Base-by-base conservation (phyloP, 2,888 invertebrate genomes). In the Patella caerulea region DNA sequence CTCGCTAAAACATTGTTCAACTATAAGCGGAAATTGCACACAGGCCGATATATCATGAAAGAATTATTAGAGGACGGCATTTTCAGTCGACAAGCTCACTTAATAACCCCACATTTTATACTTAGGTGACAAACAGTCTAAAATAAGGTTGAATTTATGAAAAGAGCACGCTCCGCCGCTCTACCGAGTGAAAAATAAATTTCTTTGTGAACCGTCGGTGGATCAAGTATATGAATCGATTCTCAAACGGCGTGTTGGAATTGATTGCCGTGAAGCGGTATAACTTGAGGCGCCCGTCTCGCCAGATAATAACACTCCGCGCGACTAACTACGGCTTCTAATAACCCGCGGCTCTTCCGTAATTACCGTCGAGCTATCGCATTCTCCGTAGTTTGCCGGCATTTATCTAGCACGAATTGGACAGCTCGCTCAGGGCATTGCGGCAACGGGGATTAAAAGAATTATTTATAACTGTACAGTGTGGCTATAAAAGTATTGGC, bases 121-220 rank as follows among this genome's bases (percentile, higher is more conserved):
- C 45, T 45, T 45, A 45, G 45, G 45, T 45, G 45, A 45, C 45
- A 45, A 45, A 45, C 45, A 9, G 45, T 45, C 45, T 45, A 45
- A 45, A 45, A 45, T 45, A 45, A 45, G 45, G 45, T 45, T 45
- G 45, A 45, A 29, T 74, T 74, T 74, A 74, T 52, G 65, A 59
- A 65, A 56, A 52, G 56, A 14, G 59, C 65, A 59, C 29, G 56
- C 65, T 74, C 52, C 74, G 59, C 56, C 74, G 74, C 59, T 59
- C 74, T 65, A 65, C 65, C 74, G 71, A 75, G 71, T 55, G 69
- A 75, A 52, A 75, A 75, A 71, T 75, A 75, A 71, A 75, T 70
- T 75, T 75, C 75, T 75, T 70, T 69, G 75, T 53, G 24, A 65
- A 24, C 19, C 24, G 24, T 65, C 65, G 65, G 65, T 24, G 19